These are phyloP conservation scores for Paralichthys olivaceus DNA, from an alignment of 2,113 vertebrate genomes.

Conservation along the genomic window DNA sequence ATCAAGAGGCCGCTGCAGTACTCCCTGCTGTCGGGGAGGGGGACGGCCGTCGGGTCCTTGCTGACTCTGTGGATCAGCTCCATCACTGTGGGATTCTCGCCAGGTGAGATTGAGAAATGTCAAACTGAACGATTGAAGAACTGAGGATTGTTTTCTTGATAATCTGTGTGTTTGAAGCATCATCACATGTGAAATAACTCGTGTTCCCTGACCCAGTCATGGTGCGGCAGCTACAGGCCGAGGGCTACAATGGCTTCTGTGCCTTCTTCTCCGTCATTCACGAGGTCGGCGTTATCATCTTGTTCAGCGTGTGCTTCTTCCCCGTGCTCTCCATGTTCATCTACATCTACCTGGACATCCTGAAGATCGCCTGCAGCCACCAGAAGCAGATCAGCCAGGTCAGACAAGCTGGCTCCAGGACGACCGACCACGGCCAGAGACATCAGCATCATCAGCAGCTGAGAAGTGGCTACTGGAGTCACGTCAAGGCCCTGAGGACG, in stretches of 20 bases:
- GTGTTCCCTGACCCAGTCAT: conserved; percentile 66
- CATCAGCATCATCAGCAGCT: conserved; percentile 26
- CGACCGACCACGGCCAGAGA: neutral
- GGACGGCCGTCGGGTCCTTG: conserved; percentile 68
- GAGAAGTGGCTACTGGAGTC: conserved; percentile 66
- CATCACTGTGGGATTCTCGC: conserved; percentile 85
- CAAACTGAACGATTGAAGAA: neutral
- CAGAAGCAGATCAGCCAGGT: conserved; percentile 85
- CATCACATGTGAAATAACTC: neutral
- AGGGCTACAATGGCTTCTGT: conserved; percentile 72
- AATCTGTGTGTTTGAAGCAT: neutral
- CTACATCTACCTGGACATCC: conserved; percentile 93
- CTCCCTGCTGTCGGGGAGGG: conserved; percentile 78
- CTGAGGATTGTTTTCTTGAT: neutral
- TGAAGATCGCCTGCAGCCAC: conserved; percentile 88
- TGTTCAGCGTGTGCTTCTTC: conserved; percentile 88
- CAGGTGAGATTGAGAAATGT: conserved; percentile 61
- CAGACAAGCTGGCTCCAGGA: conserved; percentile 69
- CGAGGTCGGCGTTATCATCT: conserved; percentile 80
- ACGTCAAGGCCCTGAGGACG: conserved; percentile 88
- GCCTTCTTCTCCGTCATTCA: conserved; percentile 88
- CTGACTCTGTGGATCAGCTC: conserved; percentile 84
- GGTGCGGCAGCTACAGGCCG: conserved; percentile 78
- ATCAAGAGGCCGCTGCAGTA: conserved; percentile 90
- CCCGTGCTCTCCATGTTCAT: conserved; percentile 85